Base-by-base conservation (phyloP, 2,113 vertebrate species). In the Salvelinus namaycush region DNA sequence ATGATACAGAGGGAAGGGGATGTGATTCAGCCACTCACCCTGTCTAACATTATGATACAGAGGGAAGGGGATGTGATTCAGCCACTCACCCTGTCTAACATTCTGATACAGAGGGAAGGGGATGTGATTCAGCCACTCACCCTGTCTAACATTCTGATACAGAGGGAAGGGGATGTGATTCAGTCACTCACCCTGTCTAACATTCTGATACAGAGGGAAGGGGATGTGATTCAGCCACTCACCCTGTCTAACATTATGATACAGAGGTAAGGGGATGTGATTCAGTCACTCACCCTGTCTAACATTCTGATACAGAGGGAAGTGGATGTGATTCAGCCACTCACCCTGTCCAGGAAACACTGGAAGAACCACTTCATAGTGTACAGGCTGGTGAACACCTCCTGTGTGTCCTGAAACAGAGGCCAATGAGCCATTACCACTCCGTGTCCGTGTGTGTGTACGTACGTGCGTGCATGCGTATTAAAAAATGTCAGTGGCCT, bases 361-460 rank as follows among this genome's bases (percentile, higher is more conserved):
- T 99, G 98, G 90, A 99, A 99, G 94, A 99, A 99, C 97, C 97
- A 99, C 91, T 99, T 99, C 91, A 98, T 97, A 87, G 97, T 98
- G 88, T 99, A 99, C 81, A 99, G 96, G 75, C 92, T 98, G 81
- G 96, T 96, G 22, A 90, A 92, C 57, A 95, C 93, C 57, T 95
- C 94, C 27, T 94, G 92, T 73, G 34, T 84, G 79, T 95, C 93
- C 94, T 95, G 89, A 22, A 72, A 73, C 27, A 78, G 5, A 78
- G 59, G 34, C 26, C 22, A 76, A 60, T 39, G 3, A 76, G 27
- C 59, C n/a, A 62, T 62, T 64, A 57, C 8, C 29, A 18, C 27
- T 72, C 18, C 26, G 14, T 51, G 8, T 20, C 1, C 14, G 69
- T 68, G n/a, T 31, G 72, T 29, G n/a, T 60, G 57, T 9, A 5